Percentiles rank a stretch among this genome's conserved stretches.
These are phyloP conservation scores for Ormyrus pomaceus DNA, from an alignment of 2,888 invertebrate genomes.

Conservation along the genomic window DNA sequence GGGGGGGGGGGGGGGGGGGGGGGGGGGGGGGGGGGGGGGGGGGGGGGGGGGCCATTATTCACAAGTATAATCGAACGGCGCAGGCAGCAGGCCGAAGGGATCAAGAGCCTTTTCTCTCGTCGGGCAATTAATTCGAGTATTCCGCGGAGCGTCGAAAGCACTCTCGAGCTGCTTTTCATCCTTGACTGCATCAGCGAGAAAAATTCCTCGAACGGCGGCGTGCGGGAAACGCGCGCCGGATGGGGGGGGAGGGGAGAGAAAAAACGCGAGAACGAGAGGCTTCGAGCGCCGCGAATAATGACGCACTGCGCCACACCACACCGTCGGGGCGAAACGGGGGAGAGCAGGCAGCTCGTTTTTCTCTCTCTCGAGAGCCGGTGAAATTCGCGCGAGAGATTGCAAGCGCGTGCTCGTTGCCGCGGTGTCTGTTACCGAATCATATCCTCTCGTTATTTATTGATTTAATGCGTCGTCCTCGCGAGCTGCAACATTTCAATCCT, in stretches of 20 bases:
- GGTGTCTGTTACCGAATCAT: no score
- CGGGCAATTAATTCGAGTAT: constrained; percentile 60
- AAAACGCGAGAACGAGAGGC: constrained; percentile 12
- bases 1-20: no score
- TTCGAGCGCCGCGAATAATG: constrained; percentile 29
- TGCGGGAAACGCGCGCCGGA: background rate
- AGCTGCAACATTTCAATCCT: no score
- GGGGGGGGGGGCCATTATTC: constrained; percentile 33
- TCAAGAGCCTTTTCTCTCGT: constrained; percentile 50
- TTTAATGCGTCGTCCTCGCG: no score
- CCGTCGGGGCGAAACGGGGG: background rate
- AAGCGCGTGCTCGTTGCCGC: no score
- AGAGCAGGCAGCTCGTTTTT: background rate
- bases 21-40: no score
- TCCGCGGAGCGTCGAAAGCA: constrained; percentile 57
- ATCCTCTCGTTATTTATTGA: no score
- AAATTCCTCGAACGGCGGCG: constrained; percentile 15
- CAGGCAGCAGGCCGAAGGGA: constrained; percentile 12
- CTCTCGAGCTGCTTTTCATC: constrained; percentile 58
- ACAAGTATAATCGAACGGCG: constrained; percentile 44
- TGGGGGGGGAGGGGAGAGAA: background rate
- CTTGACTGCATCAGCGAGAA: constrained; percentile 54
- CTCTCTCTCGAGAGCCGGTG: no score
- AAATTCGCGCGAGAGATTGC: no score
- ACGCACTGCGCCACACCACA: constrained; percentile 17